These are phyloP conservation scores for Stratiolaelaps scimitus DNA, from an alignment of 1,140 invertebrate species.

Conservation along the genomic window DNA sequence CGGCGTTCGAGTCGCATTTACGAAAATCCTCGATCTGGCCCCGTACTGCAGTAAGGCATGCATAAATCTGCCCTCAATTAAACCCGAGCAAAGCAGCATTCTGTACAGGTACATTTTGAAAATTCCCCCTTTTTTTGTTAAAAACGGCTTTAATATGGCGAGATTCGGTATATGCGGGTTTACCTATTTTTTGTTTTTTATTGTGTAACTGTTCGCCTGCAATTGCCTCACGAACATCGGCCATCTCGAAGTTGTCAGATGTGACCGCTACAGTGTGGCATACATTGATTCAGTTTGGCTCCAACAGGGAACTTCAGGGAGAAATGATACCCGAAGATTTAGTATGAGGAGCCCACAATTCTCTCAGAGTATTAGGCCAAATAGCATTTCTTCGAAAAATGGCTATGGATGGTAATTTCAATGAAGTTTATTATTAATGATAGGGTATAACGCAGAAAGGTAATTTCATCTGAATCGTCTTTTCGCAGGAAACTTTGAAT, in stretches of 20 bases:
- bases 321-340: conserved; percentile 21
- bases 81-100: conserved; percentile 37
- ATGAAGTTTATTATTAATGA: too few species aligned
- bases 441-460: too few species aligned
- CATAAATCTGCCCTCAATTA: conserved; percentile 32
- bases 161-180: too few species aligned
- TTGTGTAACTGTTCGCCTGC: too few species aligned
- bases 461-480: too few species aligned
- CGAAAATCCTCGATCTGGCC: conserved; percentile 67
- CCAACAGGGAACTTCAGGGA: conserved; percentile 26
- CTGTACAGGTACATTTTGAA: conserved; percentile 8
- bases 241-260: not conserved
- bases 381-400: conserved; percentile 29
- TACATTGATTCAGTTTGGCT: not conserved
- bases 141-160: not conserved
- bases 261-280: conserved; percentile 15
- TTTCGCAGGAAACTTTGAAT: conserved; percentile 17
- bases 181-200: too few species aligned
- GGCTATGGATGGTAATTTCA: not conserved
- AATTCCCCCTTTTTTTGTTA: not conserved
- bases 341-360: conserved; percentile 20
- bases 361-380: not conserved
- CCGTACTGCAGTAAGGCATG: conserved; percentile 60
- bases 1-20: conserved; percentile 71
- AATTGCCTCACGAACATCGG: conserved; percentile 24